Evolutionary conservation across 2,797 vertebrate species (phyloP), one percentile per base, ranked within the genome.

Genomic region (Perodicticus potto): DNA sequence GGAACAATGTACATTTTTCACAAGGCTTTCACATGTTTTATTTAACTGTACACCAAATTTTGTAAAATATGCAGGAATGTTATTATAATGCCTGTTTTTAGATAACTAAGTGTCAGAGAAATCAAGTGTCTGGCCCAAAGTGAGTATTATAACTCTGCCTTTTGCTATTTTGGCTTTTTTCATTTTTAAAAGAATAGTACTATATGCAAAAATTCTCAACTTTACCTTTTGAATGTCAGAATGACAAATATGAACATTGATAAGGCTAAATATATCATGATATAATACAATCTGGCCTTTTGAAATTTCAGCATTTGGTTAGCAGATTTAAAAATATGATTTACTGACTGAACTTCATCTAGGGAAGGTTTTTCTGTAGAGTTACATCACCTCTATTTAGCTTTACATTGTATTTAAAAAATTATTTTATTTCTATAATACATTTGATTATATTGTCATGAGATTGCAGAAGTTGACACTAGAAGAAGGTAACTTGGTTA

Each of bases 231-330:
- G 34, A 85, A 43, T 43, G 12, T 57, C 45, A 17, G 69, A 32
- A 73, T 96, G 55, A 86, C 34, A 65, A 67, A 57, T 77, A 29
- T 6, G 32, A 61, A 65, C 6, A 82, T 73, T 55, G 84, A 45
- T 27, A 74, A 65, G 27, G 55, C 17, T 25, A 81, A 73, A 91
- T 53, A 73, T 76, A 34, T 85, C 12, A 27, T 85, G 14, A 16
- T 86, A 61, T 90, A 19, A 25, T 22, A 20, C 27, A 43, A 49
- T 81, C 29, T 94, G 23, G 3, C 34, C 9, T 95, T 92, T 72
- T 77, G 77, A 84, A 84, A 82, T 27, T 7, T 78, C n/a, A 88
- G 11, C 34, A 55, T 88, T 92, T 95, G 16, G 11, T 93, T 93
- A 55, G 25, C 63, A 93, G 37, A 14, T 88, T 92, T 61, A 49